phyloP scores from a whole-genome alignment of 2,113 vertebrate species.

The Dromaius novaehollandiae region DNA sequence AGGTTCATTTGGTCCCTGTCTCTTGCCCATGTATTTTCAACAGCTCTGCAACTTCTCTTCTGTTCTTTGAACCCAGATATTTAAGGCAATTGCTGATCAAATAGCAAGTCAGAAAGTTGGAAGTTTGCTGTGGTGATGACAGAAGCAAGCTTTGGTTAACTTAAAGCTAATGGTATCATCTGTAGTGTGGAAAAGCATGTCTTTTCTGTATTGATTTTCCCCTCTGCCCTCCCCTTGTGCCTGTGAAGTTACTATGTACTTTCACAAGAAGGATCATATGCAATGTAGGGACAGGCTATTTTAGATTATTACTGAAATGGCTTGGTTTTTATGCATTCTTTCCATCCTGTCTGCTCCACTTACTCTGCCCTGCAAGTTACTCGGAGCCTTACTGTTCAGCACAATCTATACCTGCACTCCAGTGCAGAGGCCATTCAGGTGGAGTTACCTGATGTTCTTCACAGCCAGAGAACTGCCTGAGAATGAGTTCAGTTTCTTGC shows the following conservation, averaged over 20 bases:
- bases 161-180: not conserved
- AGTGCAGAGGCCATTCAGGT: not conserved
- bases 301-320: not conserved
- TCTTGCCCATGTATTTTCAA: slow-evolving; percentile 31
- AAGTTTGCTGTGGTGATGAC: not conserved
- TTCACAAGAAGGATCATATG: not conserved
- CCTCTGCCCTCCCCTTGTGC: not conserved
- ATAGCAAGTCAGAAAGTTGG: not conserved
- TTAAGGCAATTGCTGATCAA: not conserved
- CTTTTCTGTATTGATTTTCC: not conserved
- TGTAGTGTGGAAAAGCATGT: not conserved
- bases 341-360: not conserved
- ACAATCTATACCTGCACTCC: not conserved
- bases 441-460: not conserved
- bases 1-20: not conserved
- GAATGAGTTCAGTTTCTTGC: not conserved
- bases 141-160: not conserved
- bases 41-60: not conserved
- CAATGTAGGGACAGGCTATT: not conserved
- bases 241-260: not conserved
- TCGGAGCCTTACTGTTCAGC: not conserved
- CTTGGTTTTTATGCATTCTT: not conserved
- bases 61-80: not conserved
- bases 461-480: not conserved
- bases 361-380: rapidly evolving